Percentiles rank a stretch among this genome's conserved stretches.
Conservation (phyloP, 2,797 vertebrate species). For the Acanthurus tractus region DNA sequence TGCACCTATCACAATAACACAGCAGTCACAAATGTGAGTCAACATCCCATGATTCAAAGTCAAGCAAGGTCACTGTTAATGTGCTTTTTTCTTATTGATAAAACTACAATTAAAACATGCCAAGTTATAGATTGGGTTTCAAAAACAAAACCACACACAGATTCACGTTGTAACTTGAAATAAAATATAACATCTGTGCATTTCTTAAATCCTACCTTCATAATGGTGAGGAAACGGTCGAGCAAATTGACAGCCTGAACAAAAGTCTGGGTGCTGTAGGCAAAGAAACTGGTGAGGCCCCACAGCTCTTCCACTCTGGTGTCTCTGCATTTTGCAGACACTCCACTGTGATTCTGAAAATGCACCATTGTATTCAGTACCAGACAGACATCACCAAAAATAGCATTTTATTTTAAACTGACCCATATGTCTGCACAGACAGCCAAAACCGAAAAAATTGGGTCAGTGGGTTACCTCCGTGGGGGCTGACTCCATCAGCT, state of each 20-base stretch:
- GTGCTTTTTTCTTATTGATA: background rate
- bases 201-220: slow-evolving; percentile 90
- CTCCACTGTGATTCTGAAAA: slow-evolving; percentile 87
- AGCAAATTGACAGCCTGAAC: slow-evolving; percentile 95
- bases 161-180: background rate
- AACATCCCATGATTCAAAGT: slow-evolving; percentile 14
- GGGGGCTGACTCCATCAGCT: slow-evolving; percentile 89
- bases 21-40: slow-evolving; percentile 29
- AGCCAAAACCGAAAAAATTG: slow-evolving; percentile 12
- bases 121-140: background rate
- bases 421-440: background rate
- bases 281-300: slow-evolving; percentile 96
- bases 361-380: background rate
- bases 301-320: slow-evolving; percentile 94
- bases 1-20: slow-evolving; percentile 87
- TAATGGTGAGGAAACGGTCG: slow-evolving; percentile 95
- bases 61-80: background rate
- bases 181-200: background rate
- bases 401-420: background rate
- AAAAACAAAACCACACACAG: background rate
- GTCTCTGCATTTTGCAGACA: slow-evolving; percentile 93
- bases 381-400: slow-evolving; percentile 1
- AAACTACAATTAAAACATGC: background rate
- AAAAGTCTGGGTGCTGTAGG: slow-evolving; percentile 95
- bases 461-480: slow-evolving; percentile 86